Conservation (phyloP, 2,113 vertebrate species). For the Puma concolor region DNA sequence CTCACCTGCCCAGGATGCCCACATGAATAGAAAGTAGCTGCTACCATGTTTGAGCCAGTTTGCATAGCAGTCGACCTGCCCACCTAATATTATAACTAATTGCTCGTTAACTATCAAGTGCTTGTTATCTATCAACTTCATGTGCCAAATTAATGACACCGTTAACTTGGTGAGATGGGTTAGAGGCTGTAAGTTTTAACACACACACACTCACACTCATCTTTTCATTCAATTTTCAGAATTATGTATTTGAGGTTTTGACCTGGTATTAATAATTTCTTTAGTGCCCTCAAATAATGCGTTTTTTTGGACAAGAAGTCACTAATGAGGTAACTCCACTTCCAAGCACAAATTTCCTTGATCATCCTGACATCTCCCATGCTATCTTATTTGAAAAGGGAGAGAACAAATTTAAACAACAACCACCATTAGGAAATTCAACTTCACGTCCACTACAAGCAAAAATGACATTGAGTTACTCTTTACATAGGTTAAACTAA, state of each 20-base stretch:
- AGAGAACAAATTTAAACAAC: neutral
- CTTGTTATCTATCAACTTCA: neutral
- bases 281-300: neutral
- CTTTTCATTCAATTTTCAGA: neutral
- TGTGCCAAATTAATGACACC: neutral
- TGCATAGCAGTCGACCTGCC: neutral
- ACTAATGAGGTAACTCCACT: neutral
- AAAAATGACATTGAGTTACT: neutral
- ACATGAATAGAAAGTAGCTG: neutral
- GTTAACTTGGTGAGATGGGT: neutral
- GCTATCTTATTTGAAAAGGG: neutral
- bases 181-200: neutral
- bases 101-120: neutral
- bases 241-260: neutral
- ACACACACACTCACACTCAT: neutral
- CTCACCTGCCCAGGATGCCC: neutral
- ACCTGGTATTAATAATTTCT: slow-evolving; percentile 9
- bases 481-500: neutral
- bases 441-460: neutral
- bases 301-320: neutral
- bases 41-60: neutral
- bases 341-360: neutral
- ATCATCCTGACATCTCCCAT: neutral
- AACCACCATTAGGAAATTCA: neutral
- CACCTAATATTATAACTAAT: neutral